Conservation (phyloP, 2,797 vertebrate species). For the Lophura swinhoii region DNA sequence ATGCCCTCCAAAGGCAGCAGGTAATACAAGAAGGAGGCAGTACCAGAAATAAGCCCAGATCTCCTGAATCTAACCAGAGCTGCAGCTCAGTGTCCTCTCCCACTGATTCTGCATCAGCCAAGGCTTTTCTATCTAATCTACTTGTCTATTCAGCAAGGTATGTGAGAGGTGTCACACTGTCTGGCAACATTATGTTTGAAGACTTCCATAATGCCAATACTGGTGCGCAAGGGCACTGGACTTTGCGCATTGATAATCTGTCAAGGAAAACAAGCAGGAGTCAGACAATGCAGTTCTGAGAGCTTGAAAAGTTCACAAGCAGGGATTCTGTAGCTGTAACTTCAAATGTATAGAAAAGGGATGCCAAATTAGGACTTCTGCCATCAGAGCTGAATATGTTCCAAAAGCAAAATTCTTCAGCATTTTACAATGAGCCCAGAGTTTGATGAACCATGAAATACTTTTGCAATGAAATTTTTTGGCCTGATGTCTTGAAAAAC, state of each 20-base stretch:
- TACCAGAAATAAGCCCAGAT: not conserved
- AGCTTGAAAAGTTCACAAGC: not conserved
- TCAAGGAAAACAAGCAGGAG: not conserved
- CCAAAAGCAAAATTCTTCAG: not conserved
- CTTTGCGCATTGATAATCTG: fast-evolving
- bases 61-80: not conserved
- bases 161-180: not conserved
- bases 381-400: not conserved
- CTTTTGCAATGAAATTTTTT: slow-evolving; percentile 19
- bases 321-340: not conserved
- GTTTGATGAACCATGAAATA: slow-evolving; percentile 26
- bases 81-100: not conserved
- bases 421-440: not conserved
- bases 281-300: not conserved
- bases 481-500: slow-evolving; percentile 11
- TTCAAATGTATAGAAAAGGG: not conserved
- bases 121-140: not conserved
- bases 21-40: not conserved
- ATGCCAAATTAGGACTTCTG: not conserved
- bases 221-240: not conserved
- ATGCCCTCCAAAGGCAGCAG: not conserved
- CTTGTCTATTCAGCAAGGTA: not conserved
- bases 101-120: not conserved
- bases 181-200: not conserved
- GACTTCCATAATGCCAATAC: not conserved